Evolutionary conservation across 1,140 invertebrate genomes (phyloP), one percentile per base, ranked within the genome.

Genomic region (Cydia fagiglandana): DNA sequence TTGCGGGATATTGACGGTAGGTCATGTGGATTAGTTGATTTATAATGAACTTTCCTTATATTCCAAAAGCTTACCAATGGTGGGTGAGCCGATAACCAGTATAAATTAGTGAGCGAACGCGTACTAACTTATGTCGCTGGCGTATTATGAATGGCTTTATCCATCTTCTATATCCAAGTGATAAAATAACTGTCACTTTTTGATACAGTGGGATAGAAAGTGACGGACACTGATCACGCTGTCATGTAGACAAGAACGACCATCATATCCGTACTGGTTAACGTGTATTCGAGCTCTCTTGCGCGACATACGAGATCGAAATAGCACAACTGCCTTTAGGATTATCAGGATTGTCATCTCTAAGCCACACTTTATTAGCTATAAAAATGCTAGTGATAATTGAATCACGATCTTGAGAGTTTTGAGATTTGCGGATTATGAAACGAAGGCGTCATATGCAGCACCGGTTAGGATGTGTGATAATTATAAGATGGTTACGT

Each of bases 21-120:
- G 9, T 53, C 64, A 50, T 75, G 79, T 83, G 83, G 78, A 68
- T 70, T 77, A 81, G 75, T 79, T 83, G 81, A 84, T 84, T 86
- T 84, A 86, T 84, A 75, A 73, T 70, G 30, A 75, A 79, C 79
- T 79, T 2, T 7, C 17, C 17, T 7, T 10, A 12, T 24, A 61
- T 56, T 47, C 12, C 13, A 12, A 47, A 10, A 47, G 13, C 10
- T 47, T 1, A 13, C 45, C 1, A 12, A 47, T 13, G 13, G 1
- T 2, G 10, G 3, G 45, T 10, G 45, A 47, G 34, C 4, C 34
- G 4, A 47, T 47, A 47, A 47, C 45, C 12, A 47, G 45, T 47
- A 12, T 47, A 13, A 47, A 6, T 34, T 34, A 34, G 4, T 6
- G 5, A 34, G 34, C 34, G 5, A 34, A 34, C 5, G 34, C 34